Conservation (phyloP, 2,113 vertebrate genomes). For the Aleadryas rufinucha region DNA sequence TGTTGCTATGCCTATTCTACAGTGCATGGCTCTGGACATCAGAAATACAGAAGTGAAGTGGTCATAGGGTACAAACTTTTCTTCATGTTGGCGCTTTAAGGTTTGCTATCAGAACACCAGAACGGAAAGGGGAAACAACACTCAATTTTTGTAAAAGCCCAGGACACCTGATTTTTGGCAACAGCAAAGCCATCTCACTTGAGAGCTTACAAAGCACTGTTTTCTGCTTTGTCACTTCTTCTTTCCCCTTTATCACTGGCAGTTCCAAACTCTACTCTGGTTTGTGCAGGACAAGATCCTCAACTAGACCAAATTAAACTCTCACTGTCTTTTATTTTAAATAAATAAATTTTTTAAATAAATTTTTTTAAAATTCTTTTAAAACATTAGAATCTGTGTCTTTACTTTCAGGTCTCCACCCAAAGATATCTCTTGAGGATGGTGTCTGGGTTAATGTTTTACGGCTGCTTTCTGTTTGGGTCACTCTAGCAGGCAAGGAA, state of each 20-base stretch:
- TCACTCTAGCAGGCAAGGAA: background rate
- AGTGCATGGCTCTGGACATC: background rate
- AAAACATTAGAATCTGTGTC: background rate
- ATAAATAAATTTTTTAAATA: too few species aligned
- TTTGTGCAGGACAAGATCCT: background rate
- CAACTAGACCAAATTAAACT: background rate
- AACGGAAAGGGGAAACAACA: background rate
- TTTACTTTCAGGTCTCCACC: background rate
- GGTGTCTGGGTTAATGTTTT: background rate
- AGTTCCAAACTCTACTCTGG: background rate
- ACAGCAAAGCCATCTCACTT: background rate
- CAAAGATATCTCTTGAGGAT: background rate
- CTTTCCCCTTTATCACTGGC: background rate
- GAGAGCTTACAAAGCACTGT: background rate
- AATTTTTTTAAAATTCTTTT: too few species aligned
- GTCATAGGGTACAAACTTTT: background rate
- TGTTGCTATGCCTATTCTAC: background rate
- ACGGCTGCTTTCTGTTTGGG: background rate
- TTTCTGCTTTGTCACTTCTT: background rate
- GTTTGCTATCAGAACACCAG: background rate
- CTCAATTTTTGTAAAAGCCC: background rate
- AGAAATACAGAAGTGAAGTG: background rate
- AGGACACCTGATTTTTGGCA: background rate
- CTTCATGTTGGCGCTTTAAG: background rate
- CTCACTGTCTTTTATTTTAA: too few species aligned